Evolutionary conservation across 2,888 invertebrate species (phyloP).

Genomic region (Platycheirus rosarum): DNA sequence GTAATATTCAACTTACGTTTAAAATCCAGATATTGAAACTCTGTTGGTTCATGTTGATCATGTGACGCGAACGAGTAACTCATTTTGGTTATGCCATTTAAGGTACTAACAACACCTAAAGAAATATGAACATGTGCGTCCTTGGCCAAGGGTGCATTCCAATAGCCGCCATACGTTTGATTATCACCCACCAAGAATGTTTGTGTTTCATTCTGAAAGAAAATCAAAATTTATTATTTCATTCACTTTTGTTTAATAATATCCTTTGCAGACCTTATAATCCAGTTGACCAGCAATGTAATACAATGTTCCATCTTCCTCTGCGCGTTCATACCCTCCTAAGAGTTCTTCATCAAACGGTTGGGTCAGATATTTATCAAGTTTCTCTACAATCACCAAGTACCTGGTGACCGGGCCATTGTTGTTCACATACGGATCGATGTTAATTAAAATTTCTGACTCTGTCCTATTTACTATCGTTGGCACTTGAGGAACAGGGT

Average conservation of each 20-base stretch:
- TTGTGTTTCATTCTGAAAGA: slow-evolving; percentile 84
- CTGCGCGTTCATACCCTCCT: slow-evolving; percentile 87
- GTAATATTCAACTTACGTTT: slow-evolving; percentile 82
- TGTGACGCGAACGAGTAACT: slow-evolving; percentile 86
- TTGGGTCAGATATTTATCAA: slow-evolving; percentile 87
- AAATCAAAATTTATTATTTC: not conserved
- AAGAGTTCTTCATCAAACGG: slow-evolving; percentile 86
- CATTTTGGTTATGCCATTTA: slow-evolving; percentile 86
- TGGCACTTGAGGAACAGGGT: slow-evolving; percentile 88
- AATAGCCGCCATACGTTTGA: slow-evolving; percentile 88
- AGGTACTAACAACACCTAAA: slow-evolving; percentile 86
- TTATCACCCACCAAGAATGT: slow-evolving; percentile 91
- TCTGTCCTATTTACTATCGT: slow-evolving; percentile 85
- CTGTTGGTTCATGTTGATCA: slow-evolving; percentile 80
- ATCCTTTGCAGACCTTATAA: slow-evolving; percentile 83
- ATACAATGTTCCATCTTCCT: slow-evolving; percentile 87
- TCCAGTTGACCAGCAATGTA: slow-evolving; percentile 92
- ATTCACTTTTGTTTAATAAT: not conserved
- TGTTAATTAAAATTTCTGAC: slow-evolving; percentile 86
- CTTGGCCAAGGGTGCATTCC: slow-evolving; percentile 88
- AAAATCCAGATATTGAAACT: slow-evolving; percentile 78
- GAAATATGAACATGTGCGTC: slow-evolving; percentile 87
- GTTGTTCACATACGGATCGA: slow-evolving; percentile 88
- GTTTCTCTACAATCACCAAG: slow-evolving; percentile 87
- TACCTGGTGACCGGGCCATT: slow-evolving; percentile 91